Conservation (phyloP, 2,888 invertebrate species). For the Cistogaster globosa region DNA sequence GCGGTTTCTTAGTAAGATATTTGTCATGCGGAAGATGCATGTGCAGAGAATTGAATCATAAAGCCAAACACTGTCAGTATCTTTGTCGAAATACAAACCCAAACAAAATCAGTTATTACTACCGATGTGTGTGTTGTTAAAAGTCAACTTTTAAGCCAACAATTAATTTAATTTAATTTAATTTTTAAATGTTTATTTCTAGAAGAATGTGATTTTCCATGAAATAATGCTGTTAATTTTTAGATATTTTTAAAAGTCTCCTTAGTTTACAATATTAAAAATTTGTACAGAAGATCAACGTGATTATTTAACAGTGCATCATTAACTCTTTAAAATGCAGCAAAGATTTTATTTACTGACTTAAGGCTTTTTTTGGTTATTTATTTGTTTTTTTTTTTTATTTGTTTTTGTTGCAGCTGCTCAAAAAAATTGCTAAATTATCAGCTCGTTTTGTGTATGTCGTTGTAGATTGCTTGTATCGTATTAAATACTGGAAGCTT, state of each 20-base stretch:
- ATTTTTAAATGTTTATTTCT: too few species aligned
- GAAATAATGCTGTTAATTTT: neutral
- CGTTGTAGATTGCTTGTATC: constrained; percentile 23
- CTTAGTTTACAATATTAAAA: neutral
- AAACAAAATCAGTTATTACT: too few species aligned
- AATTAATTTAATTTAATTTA: too few species aligned
- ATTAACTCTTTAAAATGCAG: constrained; percentile 29
- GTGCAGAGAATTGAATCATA: too few species aligned
- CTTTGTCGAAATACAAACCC: too few species aligned
- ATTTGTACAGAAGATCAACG: neutral
- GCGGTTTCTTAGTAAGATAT: too few species aligned
- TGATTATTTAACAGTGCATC: neutral
- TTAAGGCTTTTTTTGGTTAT: too few species aligned
- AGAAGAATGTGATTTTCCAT: too few species aligned
- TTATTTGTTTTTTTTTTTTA: constrained; percentile 3
- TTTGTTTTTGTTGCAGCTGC: constrained; percentile 61
- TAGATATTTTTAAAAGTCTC: neutral
- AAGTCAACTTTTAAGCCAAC: too few species aligned
- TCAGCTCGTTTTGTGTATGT: constrained; percentile 28
- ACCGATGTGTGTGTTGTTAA: too few species aligned
- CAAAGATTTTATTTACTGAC: constrained; percentile 16
- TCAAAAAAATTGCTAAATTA: constrained; percentile 55
- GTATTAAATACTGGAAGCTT: constrained; percentile 66
- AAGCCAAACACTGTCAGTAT: too few species aligned
- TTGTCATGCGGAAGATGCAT: too few species aligned